Evolutionary conservation across 2,113 vertebrate genomes (phyloP).

Genomic region (Coryphaenoides rupestris): DNA sequence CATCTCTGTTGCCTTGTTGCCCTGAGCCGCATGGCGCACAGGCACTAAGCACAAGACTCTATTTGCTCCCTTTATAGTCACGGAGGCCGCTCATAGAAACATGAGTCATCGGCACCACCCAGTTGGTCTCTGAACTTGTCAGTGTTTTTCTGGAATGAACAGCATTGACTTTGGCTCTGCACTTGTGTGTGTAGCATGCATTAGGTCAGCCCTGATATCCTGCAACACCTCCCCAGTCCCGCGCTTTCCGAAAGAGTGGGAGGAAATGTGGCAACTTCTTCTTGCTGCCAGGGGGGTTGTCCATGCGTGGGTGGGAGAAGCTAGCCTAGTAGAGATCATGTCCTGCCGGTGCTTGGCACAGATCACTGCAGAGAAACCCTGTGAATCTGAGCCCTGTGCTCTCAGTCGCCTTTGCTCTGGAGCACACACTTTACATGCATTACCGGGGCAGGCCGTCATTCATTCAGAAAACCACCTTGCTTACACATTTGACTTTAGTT

Average conservation of each 20-base stretch:
- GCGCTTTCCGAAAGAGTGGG: slow-evolving; percentile 27
- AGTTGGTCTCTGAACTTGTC: slow-evolving; percentile 56
- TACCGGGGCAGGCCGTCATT: no score
- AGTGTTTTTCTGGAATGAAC: slow-evolving; percentile 43
- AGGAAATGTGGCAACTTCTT: neutral
- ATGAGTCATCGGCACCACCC: slow-evolving; percentile 70
- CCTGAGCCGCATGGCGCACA: slow-evolving; percentile 44
- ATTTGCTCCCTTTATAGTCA: slow-evolving; percentile 67
- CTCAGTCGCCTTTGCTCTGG: slow-evolving; percentile 35
- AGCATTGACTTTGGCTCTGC: slow-evolving; percentile 41
- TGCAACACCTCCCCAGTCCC: neutral
- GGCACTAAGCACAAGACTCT: slow-evolving; percentile 45
- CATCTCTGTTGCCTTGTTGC: slow-evolving; percentile 4
- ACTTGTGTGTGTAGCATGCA: slow-evolving; percentile 34
- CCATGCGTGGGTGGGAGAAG: slow-evolving; percentile 15
- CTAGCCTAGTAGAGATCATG: slow-evolving; percentile 1
- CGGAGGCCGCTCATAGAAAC: slow-evolving; percentile 63
- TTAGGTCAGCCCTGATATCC: slow-evolving; percentile 35
- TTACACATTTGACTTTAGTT: slow-evolving; percentile 27
- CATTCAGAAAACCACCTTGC: slow-evolving; percentile 40
- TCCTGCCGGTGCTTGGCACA: slow-evolving; percentile 32
- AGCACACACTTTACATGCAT: slow-evolving; percentile 47
- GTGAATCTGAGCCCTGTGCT: slow-evolving; percentile 56
- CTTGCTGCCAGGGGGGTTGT: slow-evolving; percentile 13
- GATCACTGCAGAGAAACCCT: slow-evolving; percentile 28